Percentiles rank a stretch among this genome's conserved stretches.
Evolutionary conservation across 2,888 invertebrate genomes (phyloP).

Genomic region (Conus canariensis): DNA sequence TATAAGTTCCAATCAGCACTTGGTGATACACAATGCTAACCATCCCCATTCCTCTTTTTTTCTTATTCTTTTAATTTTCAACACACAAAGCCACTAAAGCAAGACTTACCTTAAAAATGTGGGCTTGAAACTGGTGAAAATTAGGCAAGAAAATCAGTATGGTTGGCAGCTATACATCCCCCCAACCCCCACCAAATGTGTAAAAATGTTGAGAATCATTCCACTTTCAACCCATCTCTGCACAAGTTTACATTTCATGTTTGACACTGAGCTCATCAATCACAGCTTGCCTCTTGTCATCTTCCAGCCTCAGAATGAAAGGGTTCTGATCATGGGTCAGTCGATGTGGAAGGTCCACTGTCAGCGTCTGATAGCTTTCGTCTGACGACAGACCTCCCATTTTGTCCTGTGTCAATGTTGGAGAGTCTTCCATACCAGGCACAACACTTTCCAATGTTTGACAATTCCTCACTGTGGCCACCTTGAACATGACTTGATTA

Average conservation of each 20-base stretch:
- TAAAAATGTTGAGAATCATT: no score
- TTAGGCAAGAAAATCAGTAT: no score
- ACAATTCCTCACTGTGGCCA: slow-evolving; percentile 67
- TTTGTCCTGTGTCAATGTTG: neutral
- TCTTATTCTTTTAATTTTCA: no score
- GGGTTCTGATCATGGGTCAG: slow-evolving; percentile 63
- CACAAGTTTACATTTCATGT: slow-evolving; percentile 49
- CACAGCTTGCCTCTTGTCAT: slow-evolving; percentile 68
- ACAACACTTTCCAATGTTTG: slow-evolving; percentile 66
- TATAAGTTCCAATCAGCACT: no score
- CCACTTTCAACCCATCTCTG: neutral
- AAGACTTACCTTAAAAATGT: no score
- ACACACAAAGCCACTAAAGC: no score
- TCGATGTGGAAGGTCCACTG: slow-evolving; percentile 55
- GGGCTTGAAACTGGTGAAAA: no score
- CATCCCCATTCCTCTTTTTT: no score
- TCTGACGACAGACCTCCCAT: neutral
- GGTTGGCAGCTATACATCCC: no score
- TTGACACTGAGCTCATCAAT: slow-evolving; percentile 71
- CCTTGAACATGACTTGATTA: slow-evolving; percentile 62
- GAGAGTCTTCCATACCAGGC: slow-evolving; percentile 40
- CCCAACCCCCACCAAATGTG: no score
- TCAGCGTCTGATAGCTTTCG: slow-evolving; percentile 60
- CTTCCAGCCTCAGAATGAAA: slow-evolving; percentile 69
- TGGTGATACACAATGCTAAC: no score